Base-by-base conservation (phyloP, 2,797 vertebrate genomes). In the Dromococcyx pavoninus region DNA sequence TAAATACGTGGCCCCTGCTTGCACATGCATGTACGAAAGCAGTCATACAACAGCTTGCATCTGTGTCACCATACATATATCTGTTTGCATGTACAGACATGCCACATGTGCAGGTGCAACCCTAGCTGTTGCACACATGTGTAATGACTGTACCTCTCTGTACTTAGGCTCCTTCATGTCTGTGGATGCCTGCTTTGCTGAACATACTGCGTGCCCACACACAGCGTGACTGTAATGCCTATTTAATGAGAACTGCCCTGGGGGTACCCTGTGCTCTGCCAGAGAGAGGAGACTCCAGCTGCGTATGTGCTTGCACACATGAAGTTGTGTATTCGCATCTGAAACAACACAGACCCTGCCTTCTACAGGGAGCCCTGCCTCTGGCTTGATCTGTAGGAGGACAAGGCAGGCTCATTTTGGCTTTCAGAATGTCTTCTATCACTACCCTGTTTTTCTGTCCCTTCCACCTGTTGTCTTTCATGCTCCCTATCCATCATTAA, bases 171-270 rank as follows among this genome's bases (percentile, higher is more conserved):
- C 23, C 41, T 73, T 28, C 7, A 0, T 2, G 35, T 15, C 28
- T 32, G 4, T 28, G 32, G 28, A 5, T 57, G n/a, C 27, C 33
- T 50, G 62, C 35, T 60, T 18, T 82, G 77, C 58, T 58, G 64
- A 21, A 3, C 41, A 3, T 1, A 3, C 64, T 32, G 41, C 0
- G 0, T 67, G 33, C 41, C 35, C 54, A 4, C 30, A 4, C 0
- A 1, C 71, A 32, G 64, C 0, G 1, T 32, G 53, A 7, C n/a
- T 11, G 21, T 3, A 14, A 27, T 19, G 76, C 3, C 22, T 17
- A 1, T 30, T 28, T 27, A 48, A 35, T 13, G 66, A 35, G 58
- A 53, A 30, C 44, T 70, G 57, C 50, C 58, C 44, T n/a, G 41
- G 18, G 35, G 76, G 54, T 35, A 10, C 16, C 2, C 0, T 32